Percentiles rank a stretch among this genome's conserved stretches.
Conservation (phyloP, 2,113 vertebrate species). For the Lamprologus ornatipinnis region DNA sequence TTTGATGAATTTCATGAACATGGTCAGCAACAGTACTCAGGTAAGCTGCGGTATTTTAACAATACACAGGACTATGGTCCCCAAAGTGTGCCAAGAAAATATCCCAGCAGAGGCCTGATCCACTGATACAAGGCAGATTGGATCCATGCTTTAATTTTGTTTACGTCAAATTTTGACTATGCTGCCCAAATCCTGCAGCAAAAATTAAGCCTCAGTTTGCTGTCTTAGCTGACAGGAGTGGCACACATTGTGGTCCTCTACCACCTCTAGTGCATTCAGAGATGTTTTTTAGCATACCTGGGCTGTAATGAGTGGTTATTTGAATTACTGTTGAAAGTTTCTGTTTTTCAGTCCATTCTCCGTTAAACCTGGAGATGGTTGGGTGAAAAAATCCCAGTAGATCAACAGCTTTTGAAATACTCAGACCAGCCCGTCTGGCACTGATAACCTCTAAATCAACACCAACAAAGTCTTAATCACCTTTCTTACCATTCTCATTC, state of each 20-base stretch:
- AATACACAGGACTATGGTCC: neutral
- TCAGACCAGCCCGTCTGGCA: fast-evolving
- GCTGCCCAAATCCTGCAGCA: neutral
- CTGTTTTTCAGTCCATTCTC: fast-evolving
- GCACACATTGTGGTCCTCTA: neutral
- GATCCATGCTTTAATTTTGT: neutral
- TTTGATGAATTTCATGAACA: fast-evolving
- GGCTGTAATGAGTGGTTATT: neutral
- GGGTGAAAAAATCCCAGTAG: neutral
- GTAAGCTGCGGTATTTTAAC: fast-evolving
- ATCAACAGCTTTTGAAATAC: neutral
- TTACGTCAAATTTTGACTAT: fast-evolving
- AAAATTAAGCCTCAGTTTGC: neutral
- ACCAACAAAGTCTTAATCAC: neutral
- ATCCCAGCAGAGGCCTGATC: neutral
- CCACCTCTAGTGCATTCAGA: neutral
- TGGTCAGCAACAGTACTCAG: neutral
- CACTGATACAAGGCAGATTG: neutral
- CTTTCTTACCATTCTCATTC: neutral
- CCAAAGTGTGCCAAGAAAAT: neutral
- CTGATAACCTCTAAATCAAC: neutral
- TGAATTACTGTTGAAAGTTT: neutral
- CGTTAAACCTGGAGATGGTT: neutral
- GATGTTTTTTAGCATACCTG: neutral
- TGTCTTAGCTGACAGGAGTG: neutral